phyloP scores from a whole-genome alignment of 2,888 invertebrate species.

The Orgyia antiqua region DNA sequence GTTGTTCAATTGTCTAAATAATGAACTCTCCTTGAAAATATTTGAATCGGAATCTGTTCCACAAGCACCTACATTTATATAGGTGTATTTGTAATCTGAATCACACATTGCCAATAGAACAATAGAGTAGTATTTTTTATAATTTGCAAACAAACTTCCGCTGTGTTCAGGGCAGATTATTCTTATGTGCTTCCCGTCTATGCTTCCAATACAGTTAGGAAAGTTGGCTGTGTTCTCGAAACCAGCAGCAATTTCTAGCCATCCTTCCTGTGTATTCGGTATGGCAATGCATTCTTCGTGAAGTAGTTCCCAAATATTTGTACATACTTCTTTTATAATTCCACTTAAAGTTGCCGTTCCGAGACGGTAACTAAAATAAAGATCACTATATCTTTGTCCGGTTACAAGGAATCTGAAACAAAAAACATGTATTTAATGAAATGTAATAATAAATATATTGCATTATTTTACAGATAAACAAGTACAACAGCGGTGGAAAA shows the following conservation, averaged over 20 bases:
- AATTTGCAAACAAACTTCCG: neutral
- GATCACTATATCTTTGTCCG: too few species aligned
- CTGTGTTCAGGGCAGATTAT: neutral
- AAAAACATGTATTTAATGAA: too few species aligned
- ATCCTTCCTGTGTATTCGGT: neutral
- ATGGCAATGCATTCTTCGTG: neutral
- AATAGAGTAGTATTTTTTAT: conserved; percentile 2
- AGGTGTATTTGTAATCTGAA: conserved; percentile 5
- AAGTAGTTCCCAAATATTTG: neutral
- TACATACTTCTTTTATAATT: too few species aligned
- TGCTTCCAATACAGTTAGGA: conserved; percentile 2
- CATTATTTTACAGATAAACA: conserved; percentile 1
- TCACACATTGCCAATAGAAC: conserved; percentile 2
- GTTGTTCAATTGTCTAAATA: conserved; percentile 17
- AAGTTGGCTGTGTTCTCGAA: neutral
- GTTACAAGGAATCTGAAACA: too few species aligned
- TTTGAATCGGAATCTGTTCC: neutral
- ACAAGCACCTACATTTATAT: conserved; percentile 6
- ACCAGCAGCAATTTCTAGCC: neutral
- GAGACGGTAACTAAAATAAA: too few species aligned
- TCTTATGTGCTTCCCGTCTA: conserved; percentile 4
- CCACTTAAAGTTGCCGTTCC: too few species aligned
- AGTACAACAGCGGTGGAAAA: neutral
- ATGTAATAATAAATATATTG: too few species aligned
- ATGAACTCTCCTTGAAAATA: conserved; percentile 11